A percentile compares a stretch with the other conserved stretches of the same genome.
Evolutionary conservation across 2,888 invertebrate genomes (phyloP).

Genomic region (Eilema sororculum): DNA sequence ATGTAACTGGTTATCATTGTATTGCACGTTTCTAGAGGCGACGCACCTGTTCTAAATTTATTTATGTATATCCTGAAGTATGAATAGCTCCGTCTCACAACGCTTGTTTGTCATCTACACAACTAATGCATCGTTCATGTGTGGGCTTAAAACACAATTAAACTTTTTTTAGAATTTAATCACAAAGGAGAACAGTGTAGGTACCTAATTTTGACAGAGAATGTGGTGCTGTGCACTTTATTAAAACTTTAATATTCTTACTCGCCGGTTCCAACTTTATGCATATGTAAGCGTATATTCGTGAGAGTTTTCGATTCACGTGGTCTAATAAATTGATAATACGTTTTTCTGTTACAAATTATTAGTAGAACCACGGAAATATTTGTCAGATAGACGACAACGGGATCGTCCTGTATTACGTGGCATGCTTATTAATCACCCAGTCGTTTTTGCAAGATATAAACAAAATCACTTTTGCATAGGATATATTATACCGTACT

Average conservation of each 20-base stretch:
- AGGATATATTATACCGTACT: no score
- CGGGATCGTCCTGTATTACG: no score
- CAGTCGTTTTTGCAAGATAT: background rate
- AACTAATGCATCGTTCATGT: conserved; percentile 30
- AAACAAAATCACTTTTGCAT: background rate
- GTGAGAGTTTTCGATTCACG: background rate
- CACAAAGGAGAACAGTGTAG: background rate
- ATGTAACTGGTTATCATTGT: conserved; percentile 65
- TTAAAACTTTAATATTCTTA: background rate
- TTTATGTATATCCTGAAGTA: conserved; percentile 66
- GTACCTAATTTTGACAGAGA: background rate
- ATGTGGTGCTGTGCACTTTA: background rate
- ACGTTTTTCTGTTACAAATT: background rate
- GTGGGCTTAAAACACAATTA: background rate
- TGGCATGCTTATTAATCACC: no score
- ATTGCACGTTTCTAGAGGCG: conserved; percentile 61
- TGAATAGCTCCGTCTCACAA: conserved; percentile 54
- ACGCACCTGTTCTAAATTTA: conserved; percentile 74
- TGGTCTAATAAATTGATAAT: background rate
- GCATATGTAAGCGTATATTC: background rate
- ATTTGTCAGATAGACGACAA: no score
- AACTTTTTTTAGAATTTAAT: background rate
- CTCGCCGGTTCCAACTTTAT: background rate
- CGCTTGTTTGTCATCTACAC: conserved; percentile 57
- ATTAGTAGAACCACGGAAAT: background rate